A percentile compares a stretch with the other conserved stretches of the same genome.
These are phyloP conservation scores for Standfussiana lucernea DNA, from an alignment of 2,888 invertebrate genomes.

Conservation along the genomic window DNA sequence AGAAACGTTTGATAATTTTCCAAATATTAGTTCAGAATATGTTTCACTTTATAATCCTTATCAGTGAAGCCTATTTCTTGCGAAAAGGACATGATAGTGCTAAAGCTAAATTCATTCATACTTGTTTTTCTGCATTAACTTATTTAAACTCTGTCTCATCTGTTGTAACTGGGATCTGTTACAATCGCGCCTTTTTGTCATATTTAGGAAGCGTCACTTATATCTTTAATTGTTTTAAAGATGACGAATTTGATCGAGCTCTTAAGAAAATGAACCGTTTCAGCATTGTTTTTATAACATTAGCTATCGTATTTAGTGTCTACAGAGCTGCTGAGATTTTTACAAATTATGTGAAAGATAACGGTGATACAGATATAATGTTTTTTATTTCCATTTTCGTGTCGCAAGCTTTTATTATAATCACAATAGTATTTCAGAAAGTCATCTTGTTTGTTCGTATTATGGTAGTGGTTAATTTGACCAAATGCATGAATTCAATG, in stretches of 20 bases:
- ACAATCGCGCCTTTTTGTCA: neutral
- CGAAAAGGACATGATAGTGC: neutral
- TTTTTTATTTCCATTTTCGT: neutral
- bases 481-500: conserved; percentile 6
- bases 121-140: neutral
- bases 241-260: neutral
- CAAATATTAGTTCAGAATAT: conserved; percentile 1
- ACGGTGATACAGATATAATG: neutral
- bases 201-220: neutral
- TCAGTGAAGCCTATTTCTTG: neutral
- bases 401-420: conserved; percentile 16
- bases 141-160: conserved; percentile 15
- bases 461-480: conserved; percentile 11
- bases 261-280: neutral
- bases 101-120: neutral
- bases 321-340: neutral
- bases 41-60: conserved; percentile 1
- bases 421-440: conserved; percentile 1
- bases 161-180: neutral
- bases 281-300: neutral
- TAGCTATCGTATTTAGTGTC: neutral
- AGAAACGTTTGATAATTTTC: conserved; percentile 10
- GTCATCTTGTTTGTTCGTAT: conserved; percentile 6
- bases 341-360: neutral
- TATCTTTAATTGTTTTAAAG: neutral